These are phyloP conservation scores for Drosophila murphyi DNA, from an alignment of 1,140 invertebrate genomes.

Conservation along the genomic window DNA sequence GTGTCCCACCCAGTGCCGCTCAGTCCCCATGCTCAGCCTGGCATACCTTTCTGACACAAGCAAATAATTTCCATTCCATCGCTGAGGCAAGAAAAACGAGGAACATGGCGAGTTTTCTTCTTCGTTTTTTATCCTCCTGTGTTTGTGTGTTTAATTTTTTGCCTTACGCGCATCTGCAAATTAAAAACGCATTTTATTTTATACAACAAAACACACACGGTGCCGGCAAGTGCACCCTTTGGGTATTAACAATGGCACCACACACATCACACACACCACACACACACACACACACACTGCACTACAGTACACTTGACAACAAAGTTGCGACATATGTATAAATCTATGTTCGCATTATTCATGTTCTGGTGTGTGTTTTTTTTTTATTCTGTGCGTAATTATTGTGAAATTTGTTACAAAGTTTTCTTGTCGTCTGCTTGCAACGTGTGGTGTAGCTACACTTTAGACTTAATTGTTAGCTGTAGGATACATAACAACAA, in stretches of 20 bases:
- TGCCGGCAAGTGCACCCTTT: conserved; percentile 34
- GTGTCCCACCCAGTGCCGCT: background rate
- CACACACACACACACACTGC: conserved; percentile 25
- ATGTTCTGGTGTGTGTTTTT: conserved; percentile 7
- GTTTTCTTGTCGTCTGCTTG: conserved; percentile 53
- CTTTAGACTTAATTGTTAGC: conserved; percentile 80
- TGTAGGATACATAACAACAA: conserved; percentile 67
- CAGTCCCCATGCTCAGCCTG: conserved; percentile 14
- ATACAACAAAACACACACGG: conserved; percentile 39
- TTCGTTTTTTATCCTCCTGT: conserved; percentile 6
- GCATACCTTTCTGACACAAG: conserved; percentile 71
- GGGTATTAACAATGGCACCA: conserved; percentile 69
- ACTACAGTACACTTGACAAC: conserved; percentile 22
- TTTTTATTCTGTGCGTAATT: conserved; percentile 53
- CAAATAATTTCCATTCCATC: conserved; percentile 75
- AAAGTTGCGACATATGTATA: conserved; percentile 39
- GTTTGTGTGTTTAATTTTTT: conserved; percentile 9
- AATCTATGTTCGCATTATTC: conserved; percentile 25
- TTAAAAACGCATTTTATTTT: conserved; percentile 83
- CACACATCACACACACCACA: conserved; percentile 23
- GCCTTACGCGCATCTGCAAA: conserved; percentile 79
- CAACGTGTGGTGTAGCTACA: conserved; percentile 54
- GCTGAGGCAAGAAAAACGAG: conserved; percentile 75
- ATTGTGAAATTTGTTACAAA: conserved; percentile 60
- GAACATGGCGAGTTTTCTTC: conserved; percentile 59